Conservation (phyloP, 2,113 vertebrate genomes). For the Acanthochromis polyacanthus region DNA sequence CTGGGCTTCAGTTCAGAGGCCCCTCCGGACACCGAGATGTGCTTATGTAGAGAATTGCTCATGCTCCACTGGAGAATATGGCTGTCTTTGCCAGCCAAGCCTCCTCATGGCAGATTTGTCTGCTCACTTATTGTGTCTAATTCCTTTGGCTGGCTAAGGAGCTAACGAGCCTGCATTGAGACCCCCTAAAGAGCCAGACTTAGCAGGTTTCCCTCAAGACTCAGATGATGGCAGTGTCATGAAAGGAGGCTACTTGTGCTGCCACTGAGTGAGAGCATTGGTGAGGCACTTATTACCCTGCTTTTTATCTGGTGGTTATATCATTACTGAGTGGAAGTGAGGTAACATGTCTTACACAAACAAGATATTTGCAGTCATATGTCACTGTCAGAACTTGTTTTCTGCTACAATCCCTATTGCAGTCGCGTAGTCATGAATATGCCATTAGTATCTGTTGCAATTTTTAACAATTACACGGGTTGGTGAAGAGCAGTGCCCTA, state of each 20-base stretch:
- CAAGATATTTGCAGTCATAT: slow-evolving; percentile 31
- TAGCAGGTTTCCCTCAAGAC: slow-evolving; percentile 39
- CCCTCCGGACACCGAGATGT: slow-evolving; percentile 49
- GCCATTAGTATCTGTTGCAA: slow-evolving; percentile 46
- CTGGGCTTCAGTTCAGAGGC: slow-evolving; percentile 14
- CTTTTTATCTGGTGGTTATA: slow-evolving; percentile 22
- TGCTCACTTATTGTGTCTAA: slow-evolving; percentile 56
- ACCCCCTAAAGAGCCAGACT: slow-evolving; percentile 42
- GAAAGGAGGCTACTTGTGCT: slow-evolving; percentile 21
- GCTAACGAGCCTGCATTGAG: slow-evolving; percentile 17
- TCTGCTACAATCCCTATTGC: slow-evolving; percentile 13
- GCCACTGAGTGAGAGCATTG: slow-evolving; percentile 16
- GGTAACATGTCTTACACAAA: slow-evolving; percentile 33
- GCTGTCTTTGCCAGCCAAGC: slow-evolving; percentile 51
- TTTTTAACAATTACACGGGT: slow-evolving; percentile 31
- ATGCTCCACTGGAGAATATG: slow-evolving; percentile 59
- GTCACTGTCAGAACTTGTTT: slow-evolving; percentile 40
- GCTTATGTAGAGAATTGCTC: slow-evolving; percentile 63
- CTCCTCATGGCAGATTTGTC: slow-evolving; percentile 63
- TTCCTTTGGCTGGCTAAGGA: slow-evolving; percentile 54
- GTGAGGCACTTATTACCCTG: slow-evolving; percentile 21
- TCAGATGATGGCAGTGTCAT: slow-evolving; percentile 38
- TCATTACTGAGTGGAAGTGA: slow-evolving; percentile 20
- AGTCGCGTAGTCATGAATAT: slow-evolving; percentile 57
- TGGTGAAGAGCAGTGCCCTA: background rate